Conservation (phyloP, 2,797 vertebrate species). For the Neopelma chrysocephalum region DNA sequence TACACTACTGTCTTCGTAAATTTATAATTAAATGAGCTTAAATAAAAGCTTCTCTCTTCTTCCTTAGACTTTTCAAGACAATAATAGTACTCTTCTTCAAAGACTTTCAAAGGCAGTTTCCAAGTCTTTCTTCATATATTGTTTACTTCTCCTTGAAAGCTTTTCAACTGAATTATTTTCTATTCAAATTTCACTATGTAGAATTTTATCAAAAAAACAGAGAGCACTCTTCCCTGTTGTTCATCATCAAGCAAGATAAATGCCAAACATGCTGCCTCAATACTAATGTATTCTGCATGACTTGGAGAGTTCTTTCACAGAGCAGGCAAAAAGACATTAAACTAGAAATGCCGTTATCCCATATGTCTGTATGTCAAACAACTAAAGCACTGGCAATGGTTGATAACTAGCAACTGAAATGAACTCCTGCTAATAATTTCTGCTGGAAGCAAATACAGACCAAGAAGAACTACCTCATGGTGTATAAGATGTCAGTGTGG, state of each 20-base stretch:
- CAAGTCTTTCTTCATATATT: slow-evolving; percentile 33
- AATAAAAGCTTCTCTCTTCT: not conserved
- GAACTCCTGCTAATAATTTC: not conserved
- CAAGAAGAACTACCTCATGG: not conserved
- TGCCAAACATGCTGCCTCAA: not conserved
- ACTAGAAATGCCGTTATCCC: slow-evolving; percentile 25
- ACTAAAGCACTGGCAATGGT: not conserved
- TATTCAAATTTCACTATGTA: slow-evolving; percentile 20
- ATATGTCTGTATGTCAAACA: slow-evolving; percentile 15
- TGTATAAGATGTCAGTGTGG: not conserved
- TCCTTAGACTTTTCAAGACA: not conserved
- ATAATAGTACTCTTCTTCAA: slow-evolving; percentile 11
- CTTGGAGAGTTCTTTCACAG: not conserved
- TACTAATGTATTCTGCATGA: not conserved
- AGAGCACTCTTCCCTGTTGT: not conserved
- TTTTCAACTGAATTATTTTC: slow-evolving; percentile 29
- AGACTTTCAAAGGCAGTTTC: slow-evolving; percentile 24
- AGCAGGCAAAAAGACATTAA: not conserved
- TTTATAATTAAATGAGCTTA: slow-evolving; percentile 16
- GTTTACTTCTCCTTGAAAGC: slow-evolving; percentile 38
- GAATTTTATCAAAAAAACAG: not conserved
- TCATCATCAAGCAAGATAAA: slow-evolving; percentile 40
- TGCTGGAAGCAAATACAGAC: not conserved
- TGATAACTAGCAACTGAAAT: slow-evolving; percentile 9
- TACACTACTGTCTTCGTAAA: not conserved